Percentiles rank a stretch among this genome's conserved stretches.
These are phyloP conservation scores for Drosophila grimshawi DNA, from an alignment of 1,140 invertebrate genomes.

Conservation along the genomic window DNA sequence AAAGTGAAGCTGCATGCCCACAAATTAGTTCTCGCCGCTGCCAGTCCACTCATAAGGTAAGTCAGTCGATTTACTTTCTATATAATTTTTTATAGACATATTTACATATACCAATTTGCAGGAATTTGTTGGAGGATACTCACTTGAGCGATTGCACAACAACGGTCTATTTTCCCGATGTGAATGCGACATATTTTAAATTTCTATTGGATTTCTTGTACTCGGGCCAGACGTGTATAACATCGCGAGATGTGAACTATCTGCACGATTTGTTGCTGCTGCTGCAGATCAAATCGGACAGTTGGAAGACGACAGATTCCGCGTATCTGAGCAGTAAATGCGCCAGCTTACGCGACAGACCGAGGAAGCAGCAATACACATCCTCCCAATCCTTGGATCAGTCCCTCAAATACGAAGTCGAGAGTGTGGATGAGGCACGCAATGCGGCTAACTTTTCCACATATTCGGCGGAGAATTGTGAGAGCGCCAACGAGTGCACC, in stretches of 20 bases:
- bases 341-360: constrained; percentile 81
- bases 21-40: constrained; percentile 92
- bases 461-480: constrained; percentile 62
- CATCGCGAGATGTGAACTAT: constrained; percentile 92
- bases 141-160: constrained; percentile 88
- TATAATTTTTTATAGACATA: not conserved
- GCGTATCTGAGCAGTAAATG: constrained; percentile 74
- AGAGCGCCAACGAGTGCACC: constrained; percentile 49
- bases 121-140: constrained; percentile 90
- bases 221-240: constrained; percentile 92
- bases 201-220: constrained; percentile 93
- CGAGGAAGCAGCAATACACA: constrained; percentile 66
- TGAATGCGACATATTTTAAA: constrained; percentile 90
- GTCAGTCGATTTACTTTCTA: too few relatives aligned
- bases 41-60: constrained; percentile 91
- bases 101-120: constrained; percentile 42
- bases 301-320: constrained; percentile 86
- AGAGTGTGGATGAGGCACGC: constrained; percentile 66
- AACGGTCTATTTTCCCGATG: constrained; percentile 92
- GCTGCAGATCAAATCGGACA: constrained; percentile 92
- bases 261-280: constrained; percentile 92
- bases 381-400: constrained; percentile 63
- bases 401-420: constrained; percentile 69
- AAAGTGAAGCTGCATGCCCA: constrained; percentile 90
- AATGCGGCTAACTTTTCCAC: constrained; percentile 56